phyloP scores from a whole-genome alignment of 2,113 vertebrate genomes.

The Hemicordylus capensis region DNA sequence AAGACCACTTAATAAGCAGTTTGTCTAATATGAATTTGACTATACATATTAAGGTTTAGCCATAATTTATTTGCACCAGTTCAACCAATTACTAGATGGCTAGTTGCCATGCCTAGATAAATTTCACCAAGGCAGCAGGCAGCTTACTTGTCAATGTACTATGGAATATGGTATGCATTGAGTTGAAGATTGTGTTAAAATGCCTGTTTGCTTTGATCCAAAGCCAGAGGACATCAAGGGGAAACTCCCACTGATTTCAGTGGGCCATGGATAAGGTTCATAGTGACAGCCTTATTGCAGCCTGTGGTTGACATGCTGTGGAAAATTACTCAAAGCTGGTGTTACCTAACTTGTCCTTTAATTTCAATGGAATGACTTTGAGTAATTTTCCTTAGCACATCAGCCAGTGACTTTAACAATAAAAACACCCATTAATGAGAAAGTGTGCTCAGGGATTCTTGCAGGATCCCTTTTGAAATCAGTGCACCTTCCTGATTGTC shows the following conservation, averaged over 20 bases:
- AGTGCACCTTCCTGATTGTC: too few relatives aligned
- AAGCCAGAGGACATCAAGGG: neutral
- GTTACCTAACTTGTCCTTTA: too few relatives aligned
- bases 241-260: neutral
- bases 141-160: neutral
- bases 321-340: too few relatives aligned
- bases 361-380: too few relatives aligned
- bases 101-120: constrained; percentile 13
- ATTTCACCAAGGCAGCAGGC: neutral
- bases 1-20: neutral
- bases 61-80: neutral
- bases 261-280: neutral
- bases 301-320: too few relatives aligned
- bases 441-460: neutral
- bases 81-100: neutral
- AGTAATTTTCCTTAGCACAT: too few relatives aligned
- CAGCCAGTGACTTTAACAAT: neutral
- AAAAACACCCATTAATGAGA: neutral
- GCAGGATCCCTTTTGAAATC: neutral
- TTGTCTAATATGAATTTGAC: neutral
- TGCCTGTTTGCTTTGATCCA: neutral
- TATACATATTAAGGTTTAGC: neutral
- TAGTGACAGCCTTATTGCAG: neutral
- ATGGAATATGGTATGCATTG: neutral
- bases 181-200: neutral